Evolutionary conservation across 2,797 vertebrate genomes (phyloP), one percentile per base, ranked within the genome.

Genomic region (Coranthus polyacanthus): DNA sequence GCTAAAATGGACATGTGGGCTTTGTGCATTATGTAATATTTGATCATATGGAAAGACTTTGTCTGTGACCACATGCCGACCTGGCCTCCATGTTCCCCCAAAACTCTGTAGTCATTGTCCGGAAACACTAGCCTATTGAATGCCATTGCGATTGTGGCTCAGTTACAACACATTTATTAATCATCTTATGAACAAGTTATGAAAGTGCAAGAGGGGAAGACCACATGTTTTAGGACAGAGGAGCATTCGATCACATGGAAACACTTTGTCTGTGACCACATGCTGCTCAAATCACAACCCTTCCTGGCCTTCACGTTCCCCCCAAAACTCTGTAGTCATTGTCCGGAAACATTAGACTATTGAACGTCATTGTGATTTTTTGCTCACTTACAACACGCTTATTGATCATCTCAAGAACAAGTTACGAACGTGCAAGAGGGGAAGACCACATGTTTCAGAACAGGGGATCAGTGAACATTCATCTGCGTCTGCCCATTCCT

Each of bases 41-140:
- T 68, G 12, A 76, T 72, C 75, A 69, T 65, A 61, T 81, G 82
- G 76, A 75, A 79, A 65, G 21, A 58, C 38, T 76, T 78, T 55
- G 37, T 39, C 54, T 49, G 26, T 51, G 49, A 56, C 52, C 57
- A 72, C 57, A 79, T 66, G 60, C 47, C 49, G 49, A 50, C 60
- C 56, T 47, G 68, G 56, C 53, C 38, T 71, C 72, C 32, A 13
- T 72, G 58, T 39, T 20, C 29, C 49, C 60, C 32, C 37, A 58
- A 66, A 69, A 63, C 60, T 44, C 57, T 42, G 32, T 4, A 32
- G 67, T 61, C 62, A 38, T 45, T 70, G 52, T 78, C 68, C 12
- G 3, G 78, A 58, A 82, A 74, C 75, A 67, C 24, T 15, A 63
- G 17, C 43, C 64, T 47, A 41, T 37, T 64, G 47, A 78, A 45